Conservation (phyloP, 2,888 invertebrate genomes). For the Minunthozetes semirufus region DNA sequence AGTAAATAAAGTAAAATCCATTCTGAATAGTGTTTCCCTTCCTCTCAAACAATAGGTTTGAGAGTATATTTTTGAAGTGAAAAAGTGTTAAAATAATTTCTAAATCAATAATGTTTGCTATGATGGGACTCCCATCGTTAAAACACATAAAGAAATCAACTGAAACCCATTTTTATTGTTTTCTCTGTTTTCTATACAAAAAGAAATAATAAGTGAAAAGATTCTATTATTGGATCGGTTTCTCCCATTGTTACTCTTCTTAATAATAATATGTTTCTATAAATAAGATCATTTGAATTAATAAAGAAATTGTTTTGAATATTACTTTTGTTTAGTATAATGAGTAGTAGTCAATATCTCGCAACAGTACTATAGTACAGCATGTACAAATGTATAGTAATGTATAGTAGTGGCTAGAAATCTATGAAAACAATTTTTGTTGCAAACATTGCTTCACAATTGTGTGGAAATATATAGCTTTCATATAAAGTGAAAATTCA, state of each 20-base stretch:
- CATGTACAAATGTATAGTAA: no score
- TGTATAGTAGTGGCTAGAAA: no score
- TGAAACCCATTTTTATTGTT: background rate
- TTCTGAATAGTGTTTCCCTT: background rate
- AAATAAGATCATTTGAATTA: background rate
- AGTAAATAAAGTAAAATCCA: background rate
- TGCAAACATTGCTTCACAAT: background rate
- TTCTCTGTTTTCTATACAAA: background rate
- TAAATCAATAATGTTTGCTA: background rate
- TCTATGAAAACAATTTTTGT: no score
- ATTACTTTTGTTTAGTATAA: background rate
- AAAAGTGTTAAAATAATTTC: background rate
- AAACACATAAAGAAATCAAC: background rate
- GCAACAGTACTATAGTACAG: no score
- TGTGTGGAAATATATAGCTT: no score
- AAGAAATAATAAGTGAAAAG: background rate
- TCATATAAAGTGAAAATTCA: no score
- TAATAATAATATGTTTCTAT: background rate
- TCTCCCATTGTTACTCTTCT: no score
- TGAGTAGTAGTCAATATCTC: background rate
- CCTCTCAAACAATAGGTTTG: background rate
- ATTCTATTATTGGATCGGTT: background rate
- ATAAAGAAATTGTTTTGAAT: background rate
- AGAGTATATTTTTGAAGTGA: background rate
- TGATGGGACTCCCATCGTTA: background rate